Percentiles rank a stretch among this genome's conserved stretches.
phyloP scores from a whole-genome alignment of 1,140 invertebrate species.

The Odontomachus brunneus region DNA sequence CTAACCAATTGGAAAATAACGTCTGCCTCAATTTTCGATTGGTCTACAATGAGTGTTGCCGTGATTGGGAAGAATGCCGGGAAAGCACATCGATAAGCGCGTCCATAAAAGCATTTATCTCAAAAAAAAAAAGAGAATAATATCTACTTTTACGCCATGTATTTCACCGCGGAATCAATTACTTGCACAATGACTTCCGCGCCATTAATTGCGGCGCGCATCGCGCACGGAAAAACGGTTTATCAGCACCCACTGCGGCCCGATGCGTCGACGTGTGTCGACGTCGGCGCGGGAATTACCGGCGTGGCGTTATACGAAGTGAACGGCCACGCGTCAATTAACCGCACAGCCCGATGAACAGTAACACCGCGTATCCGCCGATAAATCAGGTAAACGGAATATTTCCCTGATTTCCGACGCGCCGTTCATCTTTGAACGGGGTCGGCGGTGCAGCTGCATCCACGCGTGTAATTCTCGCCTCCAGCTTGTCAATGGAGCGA shows the following conservation, averaged over 20 bases:
- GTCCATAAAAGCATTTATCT: neutral
- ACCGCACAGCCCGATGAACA: constrained; percentile 53
- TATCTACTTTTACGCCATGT: neutral
- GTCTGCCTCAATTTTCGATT: neutral
- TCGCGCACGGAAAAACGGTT: constrained; percentile 47
- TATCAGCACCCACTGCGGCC: constrained; percentile 13
- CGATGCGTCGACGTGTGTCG: constrained; percentile 27
- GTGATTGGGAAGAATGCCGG: neutral
- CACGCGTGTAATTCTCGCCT: constrained; percentile 72
- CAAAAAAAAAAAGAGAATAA: neutral
- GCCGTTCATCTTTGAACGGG: constrained; percentile 70
- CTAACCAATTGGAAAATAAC: neutral
- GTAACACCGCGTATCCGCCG: constrained; percentile 55
- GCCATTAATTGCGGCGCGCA: constrained; percentile 44
- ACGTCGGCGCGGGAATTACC: constrained; percentile 40
- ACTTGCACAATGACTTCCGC: constrained; percentile 43
- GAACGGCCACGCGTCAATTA: constrained; percentile 55
- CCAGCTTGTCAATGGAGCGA: constrained; percentile 68
- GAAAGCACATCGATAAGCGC: neutral
- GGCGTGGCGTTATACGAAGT: constrained; percentile 29
- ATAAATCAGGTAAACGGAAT: constrained; percentile 68
- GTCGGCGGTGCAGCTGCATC: constrained; percentile 59
- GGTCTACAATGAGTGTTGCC: neutral
- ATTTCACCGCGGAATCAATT: constrained; percentile 34
- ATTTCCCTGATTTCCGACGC: constrained; percentile 68